These are phyloP conservation scores for Bufotes viridis DNA, from an alignment of 2,797 vertebrate genomes.

Conservation along the genomic window DNA sequence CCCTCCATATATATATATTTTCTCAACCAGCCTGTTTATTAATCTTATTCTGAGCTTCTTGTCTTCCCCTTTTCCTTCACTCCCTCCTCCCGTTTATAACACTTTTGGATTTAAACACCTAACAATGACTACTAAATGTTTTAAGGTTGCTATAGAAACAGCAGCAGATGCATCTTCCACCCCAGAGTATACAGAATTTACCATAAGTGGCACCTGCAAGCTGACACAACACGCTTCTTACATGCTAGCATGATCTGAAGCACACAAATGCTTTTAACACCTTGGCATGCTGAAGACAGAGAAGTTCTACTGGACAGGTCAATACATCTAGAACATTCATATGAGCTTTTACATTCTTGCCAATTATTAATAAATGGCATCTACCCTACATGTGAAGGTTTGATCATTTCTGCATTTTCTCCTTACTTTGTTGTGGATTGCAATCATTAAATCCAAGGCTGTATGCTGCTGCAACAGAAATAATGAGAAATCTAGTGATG, in stretches of 20 bases:
- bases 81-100: constrained; percentile 52
- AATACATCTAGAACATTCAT: not conserved
- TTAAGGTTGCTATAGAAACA: constrained; percentile 55
- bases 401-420: not conserved
- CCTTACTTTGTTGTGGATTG: not conserved
- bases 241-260: not conserved
- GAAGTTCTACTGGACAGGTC: not conserved
- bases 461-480: not conserved
- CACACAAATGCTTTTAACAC: constrained; percentile 20
- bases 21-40: not conserved
- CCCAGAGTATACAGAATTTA: not conserved
- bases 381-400: no score
- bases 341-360: not conserved
- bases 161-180: constrained; percentile 30
- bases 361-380: not conserved
- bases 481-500: not conserved
- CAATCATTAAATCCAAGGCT: not conserved
- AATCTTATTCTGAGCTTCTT: constrained; percentile 43
- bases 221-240: constrained; percentile 24
- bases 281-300: not conserved
- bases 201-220: constrained; percentile 24
- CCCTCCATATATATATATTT: not conserved
- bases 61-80: constrained; percentile 27
- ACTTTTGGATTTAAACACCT: constrained; percentile 57
- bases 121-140: constrained; percentile 60